Evolutionary conservation across 2,113 vertebrate genomes (phyloP).

Genomic region (Excalfactoria chinensis): DNA sequence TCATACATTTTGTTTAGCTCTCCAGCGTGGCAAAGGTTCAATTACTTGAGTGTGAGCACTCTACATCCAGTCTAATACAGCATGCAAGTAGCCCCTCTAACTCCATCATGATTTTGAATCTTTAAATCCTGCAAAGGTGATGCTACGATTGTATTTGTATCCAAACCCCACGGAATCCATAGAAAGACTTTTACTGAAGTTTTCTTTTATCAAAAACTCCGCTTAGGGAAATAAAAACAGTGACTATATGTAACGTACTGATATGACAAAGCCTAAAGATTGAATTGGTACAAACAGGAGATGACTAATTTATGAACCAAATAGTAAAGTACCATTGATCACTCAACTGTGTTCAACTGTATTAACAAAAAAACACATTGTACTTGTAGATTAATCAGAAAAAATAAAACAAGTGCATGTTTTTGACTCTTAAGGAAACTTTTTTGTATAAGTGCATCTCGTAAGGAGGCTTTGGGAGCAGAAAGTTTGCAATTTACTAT

Average conservation of each 20-base stretch:
- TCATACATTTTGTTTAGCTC: background rate
- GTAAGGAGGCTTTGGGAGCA: background rate
- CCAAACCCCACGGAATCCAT: background rate
- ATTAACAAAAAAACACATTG: background rate
- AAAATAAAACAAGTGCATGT: background rate
- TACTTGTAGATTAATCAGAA: background rate
- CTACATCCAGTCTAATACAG: background rate
- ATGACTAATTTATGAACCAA: background rate
- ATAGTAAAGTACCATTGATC: background rate
- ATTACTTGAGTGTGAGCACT: background rate
- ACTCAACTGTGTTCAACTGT: background rate
- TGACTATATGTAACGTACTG: background rate
- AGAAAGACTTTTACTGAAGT: background rate
- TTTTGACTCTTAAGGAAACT: background rate
- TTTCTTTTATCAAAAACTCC: background rate
- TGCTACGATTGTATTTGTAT: background rate
- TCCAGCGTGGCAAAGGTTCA: background rate
- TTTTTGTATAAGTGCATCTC: background rate
- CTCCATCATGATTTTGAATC: background rate
- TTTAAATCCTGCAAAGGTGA: background rate
- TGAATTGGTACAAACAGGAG: background rate
- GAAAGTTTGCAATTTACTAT: background rate
- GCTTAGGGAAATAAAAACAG: background rate
- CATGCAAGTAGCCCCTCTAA: background rate
- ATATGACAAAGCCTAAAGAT: background rate